Evolutionary conservation across 2,888 invertebrate genomes (phyloP), one percentile per base, ranked within the genome.

Genomic region (Drosophila mimetica): DNA sequence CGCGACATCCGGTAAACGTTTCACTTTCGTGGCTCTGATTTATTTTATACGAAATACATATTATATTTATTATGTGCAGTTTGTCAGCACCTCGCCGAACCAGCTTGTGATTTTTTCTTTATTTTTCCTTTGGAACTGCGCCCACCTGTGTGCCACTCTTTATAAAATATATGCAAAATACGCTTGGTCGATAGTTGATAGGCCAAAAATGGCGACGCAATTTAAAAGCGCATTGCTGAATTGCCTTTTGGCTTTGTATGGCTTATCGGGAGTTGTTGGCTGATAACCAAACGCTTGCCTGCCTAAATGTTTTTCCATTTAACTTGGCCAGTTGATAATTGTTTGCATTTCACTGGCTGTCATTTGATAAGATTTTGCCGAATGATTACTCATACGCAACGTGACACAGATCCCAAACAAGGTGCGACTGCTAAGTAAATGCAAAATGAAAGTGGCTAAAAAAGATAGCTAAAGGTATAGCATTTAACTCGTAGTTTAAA

Each of bases 1-100:
- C 42, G 54, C 72, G 74, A 87, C 86, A 88, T 84, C 84, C 84
- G 84, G 88, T 88, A 47, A 66, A 75, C 85, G 87, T 83, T 84
- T 84, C 87, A 87, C 84, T 84, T 84, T 85, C 77, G 36, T 1
- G 74, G 74, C 84, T 73, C 71, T 79, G 84, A 86, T 86, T 86
- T 86, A 80, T 83, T 77, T 79, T 67, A 77, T 74, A 79, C 75
- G 77, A 77, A 78, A 73, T 53, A 66, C 74, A 81, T 48, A 75
- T 52, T 71, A 70, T 78, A 79, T 81, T 86, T 86, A 81, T 83
- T 79, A 86, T 86, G 77, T 81, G 86, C 86, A 86, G 86, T 81
- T 86, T 81, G 86, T 86, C 83, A 79, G 79, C 79, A 66, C 71
- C 67, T 60, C 42, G 46, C 36, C 67, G 50, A 37, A 60, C 55